These are phyloP conservation scores for Tiphia femorata DNA, from an alignment of 2,888 invertebrate genomes.

Conservation along the genomic window DNA sequence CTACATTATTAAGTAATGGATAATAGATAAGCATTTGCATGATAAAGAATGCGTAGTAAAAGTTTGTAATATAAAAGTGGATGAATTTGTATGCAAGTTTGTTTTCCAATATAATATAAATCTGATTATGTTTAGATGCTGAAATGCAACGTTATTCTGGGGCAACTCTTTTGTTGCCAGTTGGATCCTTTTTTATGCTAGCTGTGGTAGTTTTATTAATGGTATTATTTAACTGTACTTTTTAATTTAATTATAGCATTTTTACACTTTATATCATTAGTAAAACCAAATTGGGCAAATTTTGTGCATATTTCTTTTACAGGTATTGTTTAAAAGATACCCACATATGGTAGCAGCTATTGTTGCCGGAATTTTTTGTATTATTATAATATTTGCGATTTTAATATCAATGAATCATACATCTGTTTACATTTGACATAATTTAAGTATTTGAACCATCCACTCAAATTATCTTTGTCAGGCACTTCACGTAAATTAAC, in stretches of 20 bases:
- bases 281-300: slow-evolving; percentile 6
- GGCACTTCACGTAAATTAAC: not conserved
- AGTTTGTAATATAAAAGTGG: too few species aligned
- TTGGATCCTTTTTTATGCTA: slow-evolving; percentile 56
- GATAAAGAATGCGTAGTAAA: not conserved
- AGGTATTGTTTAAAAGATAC: slow-evolving; percentile 69
- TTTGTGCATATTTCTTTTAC: slow-evolving; percentile 46
- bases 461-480: not conserved
- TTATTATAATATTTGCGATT: slow-evolving; percentile 67
- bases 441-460: slow-evolving; percentile 2
- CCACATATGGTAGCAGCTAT: slow-evolving; percentile 69
- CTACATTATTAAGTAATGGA: not conserved
- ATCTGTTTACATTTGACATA: slow-evolving; percentile 50
- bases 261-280: slow-evolving; percentile 7
- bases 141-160: slow-evolving; percentile 54
- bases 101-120: too few species aligned
- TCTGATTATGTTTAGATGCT: slow-evolving; percentile 41
- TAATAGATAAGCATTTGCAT: not conserved
- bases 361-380: slow-evolving; percentile 67
- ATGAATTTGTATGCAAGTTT: not conserved
- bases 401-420: slow-evolving; percentile 53
- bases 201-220: slow-evolving; percentile 54
- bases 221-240: slow-evolving; percentile 43
- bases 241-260: not conserved
- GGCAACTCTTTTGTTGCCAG: slow-evolving; percentile 53